A percentile compares a stretch with the other conserved stretches of the same genome.
Evolutionary conservation across 2,113 vertebrate genomes (phyloP).

Genomic region (Columbina picui): DNA sequence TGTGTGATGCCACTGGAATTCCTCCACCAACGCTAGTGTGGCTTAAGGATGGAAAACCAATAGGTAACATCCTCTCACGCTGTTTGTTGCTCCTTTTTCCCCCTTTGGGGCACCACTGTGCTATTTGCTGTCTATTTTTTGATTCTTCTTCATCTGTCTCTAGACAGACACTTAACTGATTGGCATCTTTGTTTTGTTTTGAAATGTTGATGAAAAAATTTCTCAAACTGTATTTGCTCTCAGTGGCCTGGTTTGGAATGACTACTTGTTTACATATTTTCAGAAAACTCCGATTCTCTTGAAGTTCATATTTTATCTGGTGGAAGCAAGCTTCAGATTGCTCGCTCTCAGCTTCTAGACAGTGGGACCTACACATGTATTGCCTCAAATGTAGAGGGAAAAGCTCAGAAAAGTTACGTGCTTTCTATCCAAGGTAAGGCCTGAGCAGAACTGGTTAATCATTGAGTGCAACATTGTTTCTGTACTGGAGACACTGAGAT

Average conservation of each 20-base stretch:
- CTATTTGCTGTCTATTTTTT: background rate
- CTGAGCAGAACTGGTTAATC: background rate
- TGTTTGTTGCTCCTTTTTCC: background rate
- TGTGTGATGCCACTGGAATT: constrained; percentile 91
- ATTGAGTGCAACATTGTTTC: background rate
- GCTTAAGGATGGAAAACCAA: constrained; percentile 88
- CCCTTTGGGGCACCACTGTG: background rate
- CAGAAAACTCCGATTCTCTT: constrained; percentile 87
- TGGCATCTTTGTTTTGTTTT: background rate
- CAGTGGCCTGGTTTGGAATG: background rate
- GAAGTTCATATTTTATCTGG: constrained; percentile 92
- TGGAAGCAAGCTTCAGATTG: constrained; percentile 91
- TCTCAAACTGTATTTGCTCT: background rate
- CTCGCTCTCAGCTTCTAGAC: constrained; percentile 86
- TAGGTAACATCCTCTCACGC: constrained; percentile 75
- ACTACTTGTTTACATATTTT: background rate
- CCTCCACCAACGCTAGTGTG: constrained; percentile 88
- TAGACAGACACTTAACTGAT: background rate
- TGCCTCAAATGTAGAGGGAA: constrained; percentile 90
- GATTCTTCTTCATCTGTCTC: background rate
- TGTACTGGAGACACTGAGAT: background rate
- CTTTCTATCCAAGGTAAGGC: constrained; percentile 88
- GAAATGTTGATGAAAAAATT: background rate
- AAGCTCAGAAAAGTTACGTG: constrained; percentile 86
- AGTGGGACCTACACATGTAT: constrained; percentile 88